Conservation (phyloP, 2,888 invertebrate genomes). For the Dromius quadrimaculatus region DNA sequence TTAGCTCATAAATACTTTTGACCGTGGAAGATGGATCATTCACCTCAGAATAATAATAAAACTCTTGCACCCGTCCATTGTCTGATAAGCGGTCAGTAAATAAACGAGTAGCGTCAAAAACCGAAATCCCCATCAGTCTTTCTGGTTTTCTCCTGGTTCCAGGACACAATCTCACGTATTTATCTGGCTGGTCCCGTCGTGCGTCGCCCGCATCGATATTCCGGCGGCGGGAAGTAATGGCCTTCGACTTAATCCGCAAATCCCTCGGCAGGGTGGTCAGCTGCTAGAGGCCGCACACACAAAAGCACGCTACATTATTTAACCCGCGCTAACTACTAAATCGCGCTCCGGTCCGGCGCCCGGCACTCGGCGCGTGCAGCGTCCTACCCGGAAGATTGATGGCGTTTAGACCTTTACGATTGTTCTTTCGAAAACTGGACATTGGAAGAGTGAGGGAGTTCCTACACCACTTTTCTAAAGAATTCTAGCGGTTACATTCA, state of each 20-base stretch:
- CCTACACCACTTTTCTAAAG: no score
- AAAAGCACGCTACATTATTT: constrained; percentile 66
- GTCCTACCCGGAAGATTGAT: constrained; percentile 35
- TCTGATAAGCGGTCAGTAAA: constrained; percentile 23
- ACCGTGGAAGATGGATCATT: no score
- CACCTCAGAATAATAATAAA: no score
- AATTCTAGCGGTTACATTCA: no score
- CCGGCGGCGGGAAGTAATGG: constrained; percentile 64
- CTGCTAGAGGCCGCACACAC: no score
- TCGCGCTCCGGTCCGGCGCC: constrained; percentile 56
- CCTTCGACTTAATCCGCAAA: constrained; percentile 65
- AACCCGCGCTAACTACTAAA: constrained; percentile 66
- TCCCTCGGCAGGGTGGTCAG: constrained; percentile 59
- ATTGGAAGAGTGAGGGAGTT: no score
- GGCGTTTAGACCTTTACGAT: constrained; percentile 8
- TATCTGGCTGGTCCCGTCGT: constrained; percentile 18
- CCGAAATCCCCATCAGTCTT: constrained; percentile 24
- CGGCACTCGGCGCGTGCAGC: background rate
- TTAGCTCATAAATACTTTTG: no score
- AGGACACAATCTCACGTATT: constrained; percentile 9
- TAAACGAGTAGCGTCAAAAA: constrained; percentile 36
- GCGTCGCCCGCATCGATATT: constrained; percentile 59
- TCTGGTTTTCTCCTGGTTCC: constrained; percentile 5
- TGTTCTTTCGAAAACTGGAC: background rate
- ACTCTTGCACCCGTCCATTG: no score